These are phyloP conservation scores for Planiliza haematocheilus DNA, from an alignment of 2,113 vertebrate species.

Conservation along the genomic window DNA sequence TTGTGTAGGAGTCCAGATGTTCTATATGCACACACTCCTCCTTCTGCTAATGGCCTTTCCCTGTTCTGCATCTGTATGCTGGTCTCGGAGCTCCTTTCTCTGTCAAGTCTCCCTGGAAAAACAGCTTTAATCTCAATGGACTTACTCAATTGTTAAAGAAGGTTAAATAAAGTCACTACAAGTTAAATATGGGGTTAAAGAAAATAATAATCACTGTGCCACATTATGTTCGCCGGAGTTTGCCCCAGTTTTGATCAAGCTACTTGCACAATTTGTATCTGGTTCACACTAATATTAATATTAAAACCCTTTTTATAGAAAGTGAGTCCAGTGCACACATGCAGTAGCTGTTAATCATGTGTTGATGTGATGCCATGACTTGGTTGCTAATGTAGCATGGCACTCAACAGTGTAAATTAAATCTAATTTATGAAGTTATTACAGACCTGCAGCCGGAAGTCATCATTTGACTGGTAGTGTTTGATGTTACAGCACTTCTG, in stretches of 20 bases:
- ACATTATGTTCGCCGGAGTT: constrained; percentile 10
- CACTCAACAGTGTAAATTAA: constrained; percentile 5
- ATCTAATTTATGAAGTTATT: constrained; percentile 15
- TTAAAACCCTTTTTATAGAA: not conserved
- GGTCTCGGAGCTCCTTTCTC: constrained; percentile 7
- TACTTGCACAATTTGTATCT: constrained; percentile 1
- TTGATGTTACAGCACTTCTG: not conserved
- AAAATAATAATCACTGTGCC: constrained; percentile 31
- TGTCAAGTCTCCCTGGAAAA: constrained; percentile 39
- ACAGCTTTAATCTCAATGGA: constrained; percentile 46
- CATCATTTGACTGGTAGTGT: not conserved
- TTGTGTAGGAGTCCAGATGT: not conserved
- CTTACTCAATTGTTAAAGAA: constrained; percentile 44
- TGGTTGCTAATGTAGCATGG: constrained; percentile 18
- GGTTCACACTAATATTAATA: constrained; percentile 7
- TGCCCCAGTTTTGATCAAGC: constrained; percentile 8
- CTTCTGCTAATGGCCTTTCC: constrained; percentile 19
- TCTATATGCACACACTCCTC: not conserved
- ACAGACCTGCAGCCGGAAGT: constrained; percentile 8
- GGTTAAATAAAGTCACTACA: constrained; percentile 59
- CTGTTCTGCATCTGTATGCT: constrained; percentile 43
- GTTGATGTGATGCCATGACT: constrained; percentile 1
- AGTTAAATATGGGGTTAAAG: constrained; percentile 55
- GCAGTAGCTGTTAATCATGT: constrained; percentile 20
- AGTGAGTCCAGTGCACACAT: not conserved